A percentile compares a stretch with the other conserved stretches of the same genome.
Evolutionary conservation across 1,140 invertebrate species (phyloP).

Genomic region (Lepidostoma basale): DNA sequence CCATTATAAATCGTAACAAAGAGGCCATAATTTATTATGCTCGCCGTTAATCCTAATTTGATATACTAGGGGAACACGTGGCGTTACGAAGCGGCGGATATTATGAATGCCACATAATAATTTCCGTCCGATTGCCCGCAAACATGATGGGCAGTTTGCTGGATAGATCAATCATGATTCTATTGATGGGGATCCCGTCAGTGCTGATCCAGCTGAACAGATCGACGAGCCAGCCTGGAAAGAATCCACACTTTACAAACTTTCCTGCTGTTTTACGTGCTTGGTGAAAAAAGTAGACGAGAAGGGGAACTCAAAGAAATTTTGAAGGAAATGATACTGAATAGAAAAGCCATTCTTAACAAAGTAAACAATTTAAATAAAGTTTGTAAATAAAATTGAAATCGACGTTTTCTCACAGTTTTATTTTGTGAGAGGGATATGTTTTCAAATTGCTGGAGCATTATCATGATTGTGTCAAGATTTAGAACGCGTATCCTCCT

Average conservation of each 20-base stretch:
- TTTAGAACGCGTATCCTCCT: no score
- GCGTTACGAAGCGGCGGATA: conserved; percentile 17
- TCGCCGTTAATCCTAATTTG: conserved; percentile 27
- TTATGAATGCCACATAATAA: conserved; percentile 40
- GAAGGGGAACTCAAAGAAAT: no score
- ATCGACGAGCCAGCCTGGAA: not conserved
- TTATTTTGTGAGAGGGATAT: no score
- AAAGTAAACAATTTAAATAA: no score
- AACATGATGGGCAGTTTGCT: conserved; percentile 26
- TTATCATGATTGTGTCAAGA: no score
- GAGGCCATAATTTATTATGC: conserved; percentile 9
- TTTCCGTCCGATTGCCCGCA: conserved; percentile 37
- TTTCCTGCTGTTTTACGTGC: no score
- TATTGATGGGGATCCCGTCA: conserved; percentile 12
- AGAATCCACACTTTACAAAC: not conserved
- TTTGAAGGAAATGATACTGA: no score
- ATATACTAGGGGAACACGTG: conserved; percentile 15
- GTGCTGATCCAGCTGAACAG: conserved; percentile 2
- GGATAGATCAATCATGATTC: conserved; percentile 36
- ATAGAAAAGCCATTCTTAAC: no score
- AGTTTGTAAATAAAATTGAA: no score
- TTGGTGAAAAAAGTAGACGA: no score
- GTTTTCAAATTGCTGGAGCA: no score
- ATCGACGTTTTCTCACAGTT: no score
- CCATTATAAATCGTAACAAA: conserved; percentile 18